These are phyloP conservation scores for Cantharis rufa DNA, from an alignment of 2,888 invertebrate species.

Conservation along the genomic window DNA sequence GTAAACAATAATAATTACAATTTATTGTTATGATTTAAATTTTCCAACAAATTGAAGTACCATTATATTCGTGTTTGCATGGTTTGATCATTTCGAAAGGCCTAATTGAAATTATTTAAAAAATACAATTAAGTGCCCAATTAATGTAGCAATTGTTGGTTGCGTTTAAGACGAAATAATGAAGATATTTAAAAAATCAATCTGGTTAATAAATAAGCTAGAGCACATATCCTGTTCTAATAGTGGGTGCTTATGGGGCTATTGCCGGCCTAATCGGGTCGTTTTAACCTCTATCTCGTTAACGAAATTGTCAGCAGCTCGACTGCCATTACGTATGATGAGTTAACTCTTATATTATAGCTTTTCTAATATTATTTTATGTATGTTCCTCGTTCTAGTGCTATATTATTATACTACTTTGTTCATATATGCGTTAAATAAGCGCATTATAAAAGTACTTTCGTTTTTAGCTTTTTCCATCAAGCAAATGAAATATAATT, in stretches of 20 bases:
- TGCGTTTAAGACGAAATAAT: neutral
- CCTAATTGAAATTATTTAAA: no score
- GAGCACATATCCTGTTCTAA: conserved; percentile 27
- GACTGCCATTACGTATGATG: conserved; percentile 25
- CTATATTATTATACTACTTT: conserved; percentile 2
- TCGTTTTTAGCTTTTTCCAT: neutral
- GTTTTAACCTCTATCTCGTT: conserved; percentile 34
- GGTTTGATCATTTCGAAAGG: no score
- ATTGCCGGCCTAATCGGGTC: conserved; percentile 33
- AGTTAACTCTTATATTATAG: conserved; percentile 32
- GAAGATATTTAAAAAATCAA: conserved; percentile 25
- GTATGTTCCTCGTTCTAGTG: conserved; percentile 8
- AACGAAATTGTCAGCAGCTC: conserved; percentile 30
- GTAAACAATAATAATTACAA: no score
- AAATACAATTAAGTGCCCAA: no score
- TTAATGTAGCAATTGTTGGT: no score
- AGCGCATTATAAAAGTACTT: conserved; percentile 12
- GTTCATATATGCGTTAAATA: conserved; percentile 22
- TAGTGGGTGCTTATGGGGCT: conserved; percentile 32
- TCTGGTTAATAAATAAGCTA: conserved; percentile 28
- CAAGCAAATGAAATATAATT: neutral
- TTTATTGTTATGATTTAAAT: neutral
- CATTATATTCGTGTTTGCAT: no score
- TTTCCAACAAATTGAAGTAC: neutral
- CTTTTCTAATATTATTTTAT: conserved; percentile 31